Base-by-base conservation (phyloP, 1,140 invertebrate genomes). In the Caenorhabditis briggsae region DNA sequence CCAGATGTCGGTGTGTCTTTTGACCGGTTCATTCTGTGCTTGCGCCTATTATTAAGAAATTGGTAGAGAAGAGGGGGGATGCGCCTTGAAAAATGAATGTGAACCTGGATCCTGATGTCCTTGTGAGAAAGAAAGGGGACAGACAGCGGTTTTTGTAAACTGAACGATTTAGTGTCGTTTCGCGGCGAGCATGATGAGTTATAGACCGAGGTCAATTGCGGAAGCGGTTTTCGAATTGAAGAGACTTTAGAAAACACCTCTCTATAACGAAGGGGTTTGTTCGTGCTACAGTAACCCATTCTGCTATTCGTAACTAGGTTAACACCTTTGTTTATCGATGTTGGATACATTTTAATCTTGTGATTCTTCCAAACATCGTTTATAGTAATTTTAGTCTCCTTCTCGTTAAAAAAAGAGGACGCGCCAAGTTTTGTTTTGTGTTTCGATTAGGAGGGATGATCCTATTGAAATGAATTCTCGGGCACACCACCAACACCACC, bases 401-500 rank as follows among this genome's bases (percentile, higher is more conserved):
- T 25, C 23, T 25, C 11, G 8, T 8, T 11, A 33, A 50, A 43
- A n/a, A 50, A 33, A 43, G 16, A n/a, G 43, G 23, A 70, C 48
- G 33, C 33, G 33, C 33, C 33, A 78, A 48, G 70, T 50, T 23
- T 46, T 78, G 50, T 46, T 78, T n/a, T 25, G 23, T 12, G 8
- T 25, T n/a, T n/a, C n/a, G 18, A 61, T 25, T 14, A 25, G 23
- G 8, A 61, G 59, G 70, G 70, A 78, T 78, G 70, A 78, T 78
- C 70, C 70, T 78, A 78, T 78, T 78, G 70, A 78, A 78, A 78
- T 78, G 70, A 78, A 46, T 78, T 78, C 70, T 78, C 43, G 65
- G 14, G 8, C 16, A 18, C 58, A 18, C 58, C 33, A 33, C 33
- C 33, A 33, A 33, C 33, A 33, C 33, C 33, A 33, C 33, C 1